Evolutionary conservation across 2,113 vertebrate species (phyloP).

Genomic region (Lutjanus erythropterus): DNA sequence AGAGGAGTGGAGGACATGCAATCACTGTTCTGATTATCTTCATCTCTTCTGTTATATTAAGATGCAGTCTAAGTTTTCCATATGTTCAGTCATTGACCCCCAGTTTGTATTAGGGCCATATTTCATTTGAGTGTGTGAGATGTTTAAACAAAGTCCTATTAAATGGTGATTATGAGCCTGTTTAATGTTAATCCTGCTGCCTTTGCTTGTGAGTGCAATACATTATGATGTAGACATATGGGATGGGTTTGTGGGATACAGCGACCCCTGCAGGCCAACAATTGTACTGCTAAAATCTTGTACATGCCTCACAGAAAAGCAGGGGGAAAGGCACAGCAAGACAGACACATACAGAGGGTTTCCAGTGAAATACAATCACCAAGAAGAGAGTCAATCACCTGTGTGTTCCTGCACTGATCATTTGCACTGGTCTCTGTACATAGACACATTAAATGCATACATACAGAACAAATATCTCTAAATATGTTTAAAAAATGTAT

Average conservation of each 20-base stretch:
- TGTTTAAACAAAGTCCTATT: conserved; percentile 15
- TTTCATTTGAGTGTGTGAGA: conserved; percentile 22
- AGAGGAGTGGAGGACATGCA: conserved; percentile 7
- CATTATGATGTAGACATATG: neutral
- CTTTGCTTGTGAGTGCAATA: conserved; percentile 9
- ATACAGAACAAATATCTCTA: too few relatives aligned
- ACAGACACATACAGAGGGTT: neutral
- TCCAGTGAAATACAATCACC: too few relatives aligned
- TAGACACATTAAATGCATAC: neutral
- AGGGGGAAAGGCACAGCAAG: neutral
- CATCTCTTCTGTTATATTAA: conserved; percentile 33
- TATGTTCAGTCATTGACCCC: conserved; percentile 34
- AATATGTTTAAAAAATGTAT: too few relatives aligned
- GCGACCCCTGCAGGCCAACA: conserved; percentile 59
- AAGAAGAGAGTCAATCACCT: too few relatives aligned
- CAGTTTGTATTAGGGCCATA: neutral
- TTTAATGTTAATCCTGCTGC: conserved; percentile 17
- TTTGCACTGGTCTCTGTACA: too few relatives aligned
- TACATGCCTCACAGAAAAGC: neutral
- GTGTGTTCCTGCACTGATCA: too few relatives aligned
- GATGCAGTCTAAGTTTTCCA: conserved; percentile 1
- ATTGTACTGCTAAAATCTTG: conserved; percentile 2
- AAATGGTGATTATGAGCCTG: conserved; percentile 29
- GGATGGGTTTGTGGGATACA: conserved; percentile 47
- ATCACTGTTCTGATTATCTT: conserved; percentile 21